phyloP scores from a whole-genome alignment of 2,888 invertebrate species.

The Rutpela maculata region DNA sequence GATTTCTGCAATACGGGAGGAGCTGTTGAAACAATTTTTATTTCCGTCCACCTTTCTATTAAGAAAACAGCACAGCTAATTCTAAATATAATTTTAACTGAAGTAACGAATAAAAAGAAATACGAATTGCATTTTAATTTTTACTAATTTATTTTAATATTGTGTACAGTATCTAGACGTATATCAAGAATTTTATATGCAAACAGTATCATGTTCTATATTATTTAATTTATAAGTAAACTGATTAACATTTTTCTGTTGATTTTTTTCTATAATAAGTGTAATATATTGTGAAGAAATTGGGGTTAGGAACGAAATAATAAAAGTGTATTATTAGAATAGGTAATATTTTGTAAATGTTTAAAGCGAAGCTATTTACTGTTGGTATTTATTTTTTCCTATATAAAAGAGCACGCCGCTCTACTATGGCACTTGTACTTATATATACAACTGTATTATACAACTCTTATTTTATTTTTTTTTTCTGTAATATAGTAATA shows the following conservation, averaged over 20 bases:
- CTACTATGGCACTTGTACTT: constrained; percentile 69
- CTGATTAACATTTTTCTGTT: constrained; percentile 21
- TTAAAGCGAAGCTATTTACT: constrained; percentile 61
- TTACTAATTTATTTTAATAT: constrained; percentile 51
- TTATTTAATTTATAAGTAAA: constrained; percentile 24
- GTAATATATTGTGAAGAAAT: constrained; percentile 20
- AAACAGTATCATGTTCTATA: constrained; percentile 45
- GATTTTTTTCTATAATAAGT: constrained; percentile 18
- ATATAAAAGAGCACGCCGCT: constrained; percentile 66
- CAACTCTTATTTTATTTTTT: constrained; percentile 59
- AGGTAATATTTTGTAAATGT: constrained; percentile 60
- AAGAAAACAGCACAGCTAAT: constrained; percentile 18
- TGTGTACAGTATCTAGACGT: constrained; percentile 44
- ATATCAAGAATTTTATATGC: constrained; percentile 45
- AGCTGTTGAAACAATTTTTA: constrained; percentile 18
- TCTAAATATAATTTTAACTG: constrained; percentile 26
- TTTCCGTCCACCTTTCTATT: constrained; percentile 40
- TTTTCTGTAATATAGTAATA: constrained; percentile 70
- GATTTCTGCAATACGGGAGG: constrained; percentile 10
- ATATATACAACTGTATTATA: constrained; percentile 69
- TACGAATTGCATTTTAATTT: constrained; percentile 41
- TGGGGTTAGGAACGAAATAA: constrained; percentile 54
- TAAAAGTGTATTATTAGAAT: constrained; percentile 52
- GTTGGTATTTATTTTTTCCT: constrained; percentile 63
- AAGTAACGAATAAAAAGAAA: constrained; percentile 30